Evolutionary conservation across 1,140 invertebrate genomes (phyloP), one percentile per base, ranked within the genome.

Genomic region (Zeugodacus cucurbitae): DNA sequence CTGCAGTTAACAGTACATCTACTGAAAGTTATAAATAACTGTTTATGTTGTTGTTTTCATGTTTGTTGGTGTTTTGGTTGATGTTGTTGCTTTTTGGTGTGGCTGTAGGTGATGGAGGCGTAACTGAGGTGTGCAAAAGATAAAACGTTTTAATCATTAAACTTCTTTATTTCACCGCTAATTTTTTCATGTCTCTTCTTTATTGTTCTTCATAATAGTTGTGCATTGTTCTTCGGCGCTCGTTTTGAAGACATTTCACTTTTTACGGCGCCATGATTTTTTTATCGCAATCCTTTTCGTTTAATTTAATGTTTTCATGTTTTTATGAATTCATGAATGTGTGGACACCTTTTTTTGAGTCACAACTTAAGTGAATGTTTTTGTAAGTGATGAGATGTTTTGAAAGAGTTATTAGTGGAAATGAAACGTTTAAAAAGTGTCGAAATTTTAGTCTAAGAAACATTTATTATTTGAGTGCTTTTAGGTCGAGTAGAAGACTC

Each of bases 311-410:
- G 22, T 82, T 48, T 48, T 82, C 2, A 48, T 37, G 17, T 82
- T 44, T 54, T 82, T 41, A 22, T 41, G n/a, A 67, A 17, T 29
- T 34, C n/a, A 82, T 82, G 74, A 48, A 54, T 54, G 48, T 29
- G 11, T 20, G n/a, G 22, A 10, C 20, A 54, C 7, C 67, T 74
- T 74, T 41, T 74, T 3, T 74, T 74, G 37, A 41, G 32, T n/a
- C 32, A 74, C 41, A 41, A 74, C 70, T 74, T 41, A 41, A 74
- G 32, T 34, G 37, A 74, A 22, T 74, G 17, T 41, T 44, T 74
- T 20, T 22, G 22, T 41, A 7, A 74, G 14, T n/a, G n/a, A 3
- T 90, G 91, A 92, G 89, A n/a, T n/a, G n/a, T n/a, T n/a, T n/a
- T n/a, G n/a, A 91, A 70, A 70, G 64, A 34, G 64, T 70, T 70